Evolutionary conservation across 1,140 invertebrate species (phyloP).

Genomic region (Psilanteris sp.): DNA sequence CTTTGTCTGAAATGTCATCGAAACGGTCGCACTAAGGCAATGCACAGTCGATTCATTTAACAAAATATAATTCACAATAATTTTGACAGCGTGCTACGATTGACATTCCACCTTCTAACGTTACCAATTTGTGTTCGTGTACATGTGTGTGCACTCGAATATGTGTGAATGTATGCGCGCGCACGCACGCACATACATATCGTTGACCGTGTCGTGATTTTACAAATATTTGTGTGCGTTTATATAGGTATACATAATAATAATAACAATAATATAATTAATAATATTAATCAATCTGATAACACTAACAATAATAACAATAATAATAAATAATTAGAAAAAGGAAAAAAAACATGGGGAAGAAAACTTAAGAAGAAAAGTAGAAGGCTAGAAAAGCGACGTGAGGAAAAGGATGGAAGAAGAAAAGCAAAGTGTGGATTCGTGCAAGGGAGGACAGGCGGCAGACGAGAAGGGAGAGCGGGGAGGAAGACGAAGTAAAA

Average conservation of each 20-base stretch:
- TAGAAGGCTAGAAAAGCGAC: not conserved
- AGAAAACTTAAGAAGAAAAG: not conserved
- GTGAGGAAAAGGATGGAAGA: not conserved
- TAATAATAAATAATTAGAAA: not conserved
- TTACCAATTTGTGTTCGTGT: constrained; percentile 16
- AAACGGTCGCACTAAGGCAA: not conserved
- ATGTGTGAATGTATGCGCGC: not conserved
- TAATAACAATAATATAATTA: too few species aligned
- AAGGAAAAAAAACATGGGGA: not conserved
- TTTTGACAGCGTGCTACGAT: constrained; percentile 43
- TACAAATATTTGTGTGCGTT: not conserved
- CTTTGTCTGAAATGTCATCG: too few species aligned
- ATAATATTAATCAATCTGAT: too few species aligned
- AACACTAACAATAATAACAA: too few species aligned
- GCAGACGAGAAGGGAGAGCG: too few species aligned
- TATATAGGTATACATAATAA: not conserved
- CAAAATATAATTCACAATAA: constrained; percentile 12
- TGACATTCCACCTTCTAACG: constrained; percentile 41
- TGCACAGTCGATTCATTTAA: not conserved
- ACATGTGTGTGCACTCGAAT: not conserved
- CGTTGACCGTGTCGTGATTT: too few species aligned
- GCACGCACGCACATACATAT: not conserved
- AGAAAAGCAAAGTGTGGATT: not conserved
- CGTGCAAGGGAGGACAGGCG: not conserved
- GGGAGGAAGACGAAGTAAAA: too few species aligned